Evolutionary conservation across 2,888 invertebrate genomes (phyloP), one percentile per base, ranked within the genome.

Genomic region (Megaustenia siamemsis): DNA sequence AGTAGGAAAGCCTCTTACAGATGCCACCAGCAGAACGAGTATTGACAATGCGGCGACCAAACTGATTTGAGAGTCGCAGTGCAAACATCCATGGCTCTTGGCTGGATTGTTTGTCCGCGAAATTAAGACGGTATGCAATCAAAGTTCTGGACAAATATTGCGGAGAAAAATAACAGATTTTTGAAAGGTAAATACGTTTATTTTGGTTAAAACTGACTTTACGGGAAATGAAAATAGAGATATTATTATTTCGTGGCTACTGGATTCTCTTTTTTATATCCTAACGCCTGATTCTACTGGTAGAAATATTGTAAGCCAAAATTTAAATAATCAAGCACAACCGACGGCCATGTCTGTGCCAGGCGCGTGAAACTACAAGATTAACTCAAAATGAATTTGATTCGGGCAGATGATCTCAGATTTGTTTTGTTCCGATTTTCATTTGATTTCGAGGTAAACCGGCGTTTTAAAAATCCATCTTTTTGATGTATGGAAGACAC

Each of bases 71-170:
- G 75, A 49, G 32, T 75, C 28, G 21, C 75, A 3, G 75, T n/a
- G 75, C 28, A 75, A 75, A 75, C 53, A 75, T 4, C 4, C 49
- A 28, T n/a, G 71, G 71, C 71, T 71, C 71, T 71, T 71, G 40
- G 40, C 56, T 28, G 53, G 77, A 66, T n/a, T 79, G 79, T 79
- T 60, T 43, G 43, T 32, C n/a, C 21, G 35, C 43, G 63, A 79
- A 79, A 79, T 79, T 79, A 79, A 79, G 79, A 63, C 79, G 63
- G 79, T 79, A 79, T 60, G 79, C 63, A 79, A 79, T 79, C 79
- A 75, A 43, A 75, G 49, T 40, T 75, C 75, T 75, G 10, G 40
- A n/a, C 71, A 71, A 71, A 71, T 71, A 71, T 35, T 40, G 71
- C 24, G 28, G 71, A 71, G 43, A 38, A 71, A 71, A 71, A 40